A percentile compares a stretch with the other conserved stretches of the same genome.
phyloP scores from a whole-genome alignment of 2,113 vertebrate genomes.

The Ranitomeya variabilis region DNA sequence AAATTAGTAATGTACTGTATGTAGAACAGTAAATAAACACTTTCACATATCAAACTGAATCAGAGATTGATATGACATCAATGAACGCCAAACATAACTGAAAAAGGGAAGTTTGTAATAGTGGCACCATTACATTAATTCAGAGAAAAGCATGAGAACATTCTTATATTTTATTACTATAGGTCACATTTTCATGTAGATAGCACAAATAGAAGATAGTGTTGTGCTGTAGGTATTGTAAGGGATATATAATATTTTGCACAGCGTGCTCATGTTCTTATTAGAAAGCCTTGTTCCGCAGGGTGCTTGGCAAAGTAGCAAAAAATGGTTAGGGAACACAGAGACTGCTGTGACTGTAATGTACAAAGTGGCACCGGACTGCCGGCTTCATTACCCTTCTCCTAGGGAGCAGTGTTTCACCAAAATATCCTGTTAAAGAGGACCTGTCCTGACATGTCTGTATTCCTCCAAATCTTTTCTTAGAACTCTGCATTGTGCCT shows the following conservation, averaged over 20 bases:
- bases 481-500: too few relatives aligned
- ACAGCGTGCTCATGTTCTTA: not conserved
- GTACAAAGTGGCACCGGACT: not conserved
- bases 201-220: not conserved
- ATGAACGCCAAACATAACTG: slow-evolving; percentile 1
- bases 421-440: not conserved
- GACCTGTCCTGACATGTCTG: too few relatives aligned
- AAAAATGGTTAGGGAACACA: not conserved
- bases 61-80: not conserved
- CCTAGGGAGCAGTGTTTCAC: not conserved
- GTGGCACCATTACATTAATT: not conserved
- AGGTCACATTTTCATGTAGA: not conserved
- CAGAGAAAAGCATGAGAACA: not conserved
- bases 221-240: not conserved
- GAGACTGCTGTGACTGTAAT: not conserved
- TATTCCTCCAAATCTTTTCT: too few relatives aligned
- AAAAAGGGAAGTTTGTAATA: not conserved
- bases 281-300: not conserved
- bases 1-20: not conserved
- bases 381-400: not conserved
- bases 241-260: not conserved
- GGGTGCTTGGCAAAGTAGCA: not conserved
- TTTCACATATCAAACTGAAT: not conserved
- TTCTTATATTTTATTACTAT: not conserved
- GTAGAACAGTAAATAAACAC: slow-evolving; percentile 5